Base-by-base conservation (phyloP, 2,888 invertebrate genomes). In the Notocelia uddmanniana region DNA sequence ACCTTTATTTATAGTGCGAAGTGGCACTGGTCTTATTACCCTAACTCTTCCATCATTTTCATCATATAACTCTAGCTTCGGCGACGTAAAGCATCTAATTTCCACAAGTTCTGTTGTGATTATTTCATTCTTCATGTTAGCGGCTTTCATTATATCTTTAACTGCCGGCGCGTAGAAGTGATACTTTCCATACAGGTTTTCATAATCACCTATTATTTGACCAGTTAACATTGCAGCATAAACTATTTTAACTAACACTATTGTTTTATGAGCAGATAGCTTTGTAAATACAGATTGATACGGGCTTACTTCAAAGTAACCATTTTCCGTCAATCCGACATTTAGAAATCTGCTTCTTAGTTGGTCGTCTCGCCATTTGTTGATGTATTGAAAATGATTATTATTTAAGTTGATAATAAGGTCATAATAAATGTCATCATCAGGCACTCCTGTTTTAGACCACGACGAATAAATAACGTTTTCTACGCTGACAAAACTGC, bases 161-260 rank as follows among this genome's bases (percentile, higher is more conserved):
- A 90, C 77, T 0, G 82, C 74, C 0, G 91, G 91, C 0, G 91
- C 84, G 76, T 83, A 92, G 71, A 89, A 90, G 73, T 91, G 89
- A 73, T 92, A 86, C 74, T 85, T 87, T 0, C 92, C 92, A 31
- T 89, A 90, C 13, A 81, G 13, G 2, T 76, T 75, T 0, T 81
- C 85, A 60, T 85, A 92, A 74, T 90, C 89, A 0, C 83, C 83
- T 23, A 91, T 79, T 0, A 89, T 55, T 69, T 78, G 82, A 0
- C 92, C 92, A 19, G 79, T 72, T 2, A 92, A 74, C 31, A 75
- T 73, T 0, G 90, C 86, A 26, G 76, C 64, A 34, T 87, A 89
- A 1, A 78, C 75, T 2, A 91, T 68, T 80, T 87, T 82, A 0
- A 90, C 54, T 0, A 89, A 34, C 0, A 90, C 58, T 37, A 83